These are phyloP conservation scores for Diceros bicornis DNA, from an alignment of 2,797 vertebrate species.

Conservation along the genomic window DNA sequence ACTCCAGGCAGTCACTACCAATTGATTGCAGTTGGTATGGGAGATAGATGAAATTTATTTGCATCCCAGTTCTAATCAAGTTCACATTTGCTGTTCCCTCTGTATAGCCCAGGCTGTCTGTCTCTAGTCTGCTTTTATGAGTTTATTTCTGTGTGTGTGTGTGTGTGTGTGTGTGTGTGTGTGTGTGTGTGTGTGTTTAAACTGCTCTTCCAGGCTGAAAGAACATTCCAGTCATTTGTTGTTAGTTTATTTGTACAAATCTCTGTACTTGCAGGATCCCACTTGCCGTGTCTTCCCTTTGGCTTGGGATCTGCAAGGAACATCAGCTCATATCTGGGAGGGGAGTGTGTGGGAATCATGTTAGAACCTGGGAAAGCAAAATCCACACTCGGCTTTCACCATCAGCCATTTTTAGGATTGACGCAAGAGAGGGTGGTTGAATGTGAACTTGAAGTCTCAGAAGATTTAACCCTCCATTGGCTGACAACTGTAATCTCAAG, in stretches of 20 bases:
- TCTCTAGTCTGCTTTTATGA: neutral
- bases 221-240: neutral
- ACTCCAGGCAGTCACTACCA: neutral
- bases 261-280: neutral
- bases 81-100: neutral
- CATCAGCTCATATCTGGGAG: neutral
- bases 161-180: neutral
- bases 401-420: neutral
- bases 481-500: neutral
- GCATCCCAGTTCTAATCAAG: neutral
- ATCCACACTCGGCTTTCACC: no score
- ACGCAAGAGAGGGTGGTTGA: neutral
- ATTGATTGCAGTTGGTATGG: neutral
- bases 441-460: neutral
- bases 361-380: neutral
- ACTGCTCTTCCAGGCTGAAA: neutral
- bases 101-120: neutral
- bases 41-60: neutral
- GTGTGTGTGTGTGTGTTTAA: neutral
- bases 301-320: neutral
- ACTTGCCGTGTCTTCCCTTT: neutral
- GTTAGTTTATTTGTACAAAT: neutral
- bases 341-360: fast-evolving
- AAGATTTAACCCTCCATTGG: neutral
- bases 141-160: neutral